Evolutionary conservation across 2,888 invertebrate genomes (phyloP).

Genomic region (Mystacides longicornis): DNA sequence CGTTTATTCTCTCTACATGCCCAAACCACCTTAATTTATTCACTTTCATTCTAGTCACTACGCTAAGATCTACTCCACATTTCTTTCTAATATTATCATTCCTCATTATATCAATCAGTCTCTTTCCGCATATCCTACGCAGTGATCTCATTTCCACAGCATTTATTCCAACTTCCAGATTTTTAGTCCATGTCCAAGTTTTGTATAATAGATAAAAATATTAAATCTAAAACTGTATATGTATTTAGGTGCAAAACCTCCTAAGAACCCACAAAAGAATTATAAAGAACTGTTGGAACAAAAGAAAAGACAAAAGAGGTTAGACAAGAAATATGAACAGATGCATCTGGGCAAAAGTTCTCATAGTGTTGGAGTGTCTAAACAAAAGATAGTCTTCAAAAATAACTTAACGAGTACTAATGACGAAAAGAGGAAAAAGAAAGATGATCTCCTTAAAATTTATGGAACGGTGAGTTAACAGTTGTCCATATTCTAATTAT

Average conservation of each 20-base stretch:
- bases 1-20: too few species aligned
- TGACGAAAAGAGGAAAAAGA: constrained; percentile 34
- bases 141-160: too few species aligned
- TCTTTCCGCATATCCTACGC: too few species aligned
- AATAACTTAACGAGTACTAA: constrained; percentile 42
- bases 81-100: too few species aligned
- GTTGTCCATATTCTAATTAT: too few species aligned
- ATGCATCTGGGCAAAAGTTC: constrained; percentile 53
- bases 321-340: constrained; percentile 42
- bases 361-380: constrained; percentile 48
- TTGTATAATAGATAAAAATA: too few species aligned
- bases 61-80: too few species aligned
- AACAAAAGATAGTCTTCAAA: constrained; percentile 47
- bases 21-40: too few species aligned
- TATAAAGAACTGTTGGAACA: constrained; percentile 64
- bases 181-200: too few species aligned
- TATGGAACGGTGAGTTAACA: constrained; percentile 43
- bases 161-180: too few species aligned
- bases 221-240: background rate
- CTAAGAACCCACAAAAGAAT: constrained; percentile 59
- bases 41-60: too few species aligned
- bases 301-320: constrained; percentile 49
- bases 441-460: constrained; percentile 39
- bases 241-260: constrained; percentile 75
- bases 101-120: too few species aligned